Conservation (phyloP, 2,888 invertebrate species). For the Xanthia togata region DNA sequence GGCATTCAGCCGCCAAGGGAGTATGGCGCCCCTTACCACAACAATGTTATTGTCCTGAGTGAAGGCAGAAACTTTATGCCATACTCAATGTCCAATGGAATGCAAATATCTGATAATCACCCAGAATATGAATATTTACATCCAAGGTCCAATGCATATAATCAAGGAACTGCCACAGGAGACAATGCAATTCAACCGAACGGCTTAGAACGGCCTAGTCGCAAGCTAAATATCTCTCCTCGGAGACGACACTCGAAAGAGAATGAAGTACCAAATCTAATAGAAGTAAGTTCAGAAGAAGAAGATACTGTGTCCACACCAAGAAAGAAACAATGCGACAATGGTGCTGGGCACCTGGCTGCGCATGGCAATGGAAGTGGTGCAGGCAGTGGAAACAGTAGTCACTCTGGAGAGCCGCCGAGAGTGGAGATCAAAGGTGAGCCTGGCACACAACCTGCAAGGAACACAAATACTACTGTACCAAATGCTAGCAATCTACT, state of each 20-base stretch:
- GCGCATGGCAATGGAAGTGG: conserved; percentile 54
- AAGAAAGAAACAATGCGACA: conserved; percentile 79
- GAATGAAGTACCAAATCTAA: conserved; percentile 80
- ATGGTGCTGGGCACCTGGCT: conserved; percentile 60
- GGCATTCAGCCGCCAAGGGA: conserved; percentile 73
- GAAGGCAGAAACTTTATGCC: conserved; percentile 78
- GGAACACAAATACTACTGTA: conserved; percentile 60
- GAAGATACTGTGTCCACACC: conserved; percentile 81
- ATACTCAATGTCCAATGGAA: conserved; percentile 74
- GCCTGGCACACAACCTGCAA: conserved; percentile 71
- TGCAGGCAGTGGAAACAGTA: conserved; percentile 42
- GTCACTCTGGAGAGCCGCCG: conserved; percentile 55
- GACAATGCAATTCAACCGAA: conserved; percentile 62
- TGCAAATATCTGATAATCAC: conserved; percentile 68
- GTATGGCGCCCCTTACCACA: conserved; percentile 78
- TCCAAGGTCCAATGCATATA: conserved; percentile 57
- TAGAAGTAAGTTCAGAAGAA: conserved; percentile 89
- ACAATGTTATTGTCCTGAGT: conserved; percentile 78
- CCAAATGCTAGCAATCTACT: conserved; percentile 58
- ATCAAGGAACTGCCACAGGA: conserved; percentile 50
- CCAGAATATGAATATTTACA: conserved; percentile 71
- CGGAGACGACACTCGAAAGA: conserved; percentile 84
- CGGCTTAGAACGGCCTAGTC: conserved; percentile 84
- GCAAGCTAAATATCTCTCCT: conserved; percentile 86
- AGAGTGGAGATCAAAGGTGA: conserved; percentile 80